Base-by-base conservation (phyloP, 2,888 invertebrate species). In the Meandrusa payeni region DNA sequence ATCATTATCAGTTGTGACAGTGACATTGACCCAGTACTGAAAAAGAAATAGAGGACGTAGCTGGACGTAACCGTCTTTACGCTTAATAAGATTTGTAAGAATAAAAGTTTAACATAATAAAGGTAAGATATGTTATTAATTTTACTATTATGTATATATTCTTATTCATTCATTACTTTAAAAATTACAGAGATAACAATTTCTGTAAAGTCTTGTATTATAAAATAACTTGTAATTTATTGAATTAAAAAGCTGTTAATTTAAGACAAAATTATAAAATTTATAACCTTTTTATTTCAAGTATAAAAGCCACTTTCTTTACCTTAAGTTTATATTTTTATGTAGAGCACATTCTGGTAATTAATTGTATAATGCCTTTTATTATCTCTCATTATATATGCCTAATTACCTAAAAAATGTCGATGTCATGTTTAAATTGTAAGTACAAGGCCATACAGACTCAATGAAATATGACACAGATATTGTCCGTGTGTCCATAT, bases 121-220 rank as follows among this genome's bases (percentile, higher is more conserved):
- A 23, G 23, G 41, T 36, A 29, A 42, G 5, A 23, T 5, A 2
- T 36, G 5, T 5, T 11, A 26, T 5, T 12, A 7, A 7, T 4
- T 6, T 0, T 9, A 19, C 2, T 23, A n/a, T 10, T 9, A 11
- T 5, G 2, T 19, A 12, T 23, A 23, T 9, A 26, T 22, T 41
- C 9, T n/a, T n/a, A n/a, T n/a, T n/a, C 19, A 45, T 39, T 45
- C 26, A 47, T 39, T 1, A 19, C 38, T 46, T 34, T 52, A 45
- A 20, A 33, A 24, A 26, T 5, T 26, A 31, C 10, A 13, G 5
- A 12, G 3, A 12, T 48, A 51, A 48, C 51, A 37, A 46, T 65
- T 72, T 70, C 77, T 76, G 77, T 79, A 75, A 74, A 67, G 64
- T 59, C 47, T 46, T 55, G 54, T 54, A 37, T 52, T 46, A 42